phyloP scores from a whole-genome alignment of 2,113 vertebrate species.

The Pipa parva region DNA sequence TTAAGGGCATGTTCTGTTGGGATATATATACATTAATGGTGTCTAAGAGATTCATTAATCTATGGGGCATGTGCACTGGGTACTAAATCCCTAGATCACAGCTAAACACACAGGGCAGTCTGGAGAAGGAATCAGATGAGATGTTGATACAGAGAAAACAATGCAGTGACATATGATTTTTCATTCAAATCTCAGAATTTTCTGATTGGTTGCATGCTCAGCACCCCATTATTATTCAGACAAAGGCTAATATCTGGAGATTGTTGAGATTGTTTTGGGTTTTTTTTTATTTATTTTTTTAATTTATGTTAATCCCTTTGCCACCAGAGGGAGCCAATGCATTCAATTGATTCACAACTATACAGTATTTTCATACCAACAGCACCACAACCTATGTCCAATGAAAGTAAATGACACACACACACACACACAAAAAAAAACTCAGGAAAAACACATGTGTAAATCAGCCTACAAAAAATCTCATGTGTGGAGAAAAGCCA shows the following conservation, averaged over 20 bases:
- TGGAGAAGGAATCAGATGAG: neutral
- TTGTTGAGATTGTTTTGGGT: too few species aligned
- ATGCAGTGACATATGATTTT: too few species aligned
- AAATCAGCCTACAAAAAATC: too few species aligned
- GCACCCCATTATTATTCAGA: too few species aligned
- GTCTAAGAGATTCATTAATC: neutral
- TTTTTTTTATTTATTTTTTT: neutral
- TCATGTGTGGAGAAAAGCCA: too few species aligned
- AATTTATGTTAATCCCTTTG: neutral
- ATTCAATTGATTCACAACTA: neutral
- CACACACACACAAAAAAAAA: too few species aligned
- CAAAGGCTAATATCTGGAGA: too few species aligned
- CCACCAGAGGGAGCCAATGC: neutral
- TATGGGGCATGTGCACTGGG: neutral
- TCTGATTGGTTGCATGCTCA: neutral
- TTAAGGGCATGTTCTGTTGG: conserved; percentile 7
- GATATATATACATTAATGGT: conserved; percentile 19
- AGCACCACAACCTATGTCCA: too few species aligned
- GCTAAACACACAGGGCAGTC: neutral
- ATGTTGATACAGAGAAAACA: neutral
- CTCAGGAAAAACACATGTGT: too few species aligned
- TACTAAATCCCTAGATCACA: neutral
- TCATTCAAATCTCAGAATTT: neutral
- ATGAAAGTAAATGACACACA: too few species aligned
- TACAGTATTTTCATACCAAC: too few species aligned